Conservation (phyloP, 1,140 invertebrate genomes). For the Leptopilina boulardi region DNA sequence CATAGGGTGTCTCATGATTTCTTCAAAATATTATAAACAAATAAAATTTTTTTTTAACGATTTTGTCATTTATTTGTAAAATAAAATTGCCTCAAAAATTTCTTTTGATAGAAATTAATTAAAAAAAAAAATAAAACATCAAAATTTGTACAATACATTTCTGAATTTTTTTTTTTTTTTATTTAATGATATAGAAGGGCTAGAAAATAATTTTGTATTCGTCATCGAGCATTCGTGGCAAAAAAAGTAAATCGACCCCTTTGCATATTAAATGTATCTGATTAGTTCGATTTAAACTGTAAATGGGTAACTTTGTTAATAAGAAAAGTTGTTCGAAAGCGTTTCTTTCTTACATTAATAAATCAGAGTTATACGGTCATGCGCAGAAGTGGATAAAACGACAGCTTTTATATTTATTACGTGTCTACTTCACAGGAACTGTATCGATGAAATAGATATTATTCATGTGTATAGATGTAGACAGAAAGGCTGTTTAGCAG, state of each 20-base stretch:
- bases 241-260: not conserved
- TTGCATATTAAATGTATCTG: not conserved
- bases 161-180: too few relatives aligned
- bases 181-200: too few relatives aligned
- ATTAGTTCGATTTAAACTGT: not conserved
- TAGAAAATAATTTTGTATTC: too few relatives aligned
- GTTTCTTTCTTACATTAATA: not conserved
- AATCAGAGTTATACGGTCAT: not conserved
- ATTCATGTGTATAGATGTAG: slow-evolving; percentile 1
- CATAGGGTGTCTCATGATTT: slow-evolving; percentile 44
- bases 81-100: too few relatives aligned
- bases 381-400: not conserved
- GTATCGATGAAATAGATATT: not conserved
- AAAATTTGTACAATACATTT: too few relatives aligned
- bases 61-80: too few relatives aligned
- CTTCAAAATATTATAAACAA: not conserved
- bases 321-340: not conserved
- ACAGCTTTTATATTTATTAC: not conserved
- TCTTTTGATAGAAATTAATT: too few relatives aligned
- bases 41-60: too few relatives aligned
- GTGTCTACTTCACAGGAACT: not conserved
- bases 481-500: not conserved
- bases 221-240: too few relatives aligned
- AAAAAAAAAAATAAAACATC: too few relatives aligned
- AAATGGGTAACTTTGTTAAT: not conserved